Evolutionary conservation across 2,888 invertebrate genomes (phyloP).

Genomic region (Empis livida): DNA sequence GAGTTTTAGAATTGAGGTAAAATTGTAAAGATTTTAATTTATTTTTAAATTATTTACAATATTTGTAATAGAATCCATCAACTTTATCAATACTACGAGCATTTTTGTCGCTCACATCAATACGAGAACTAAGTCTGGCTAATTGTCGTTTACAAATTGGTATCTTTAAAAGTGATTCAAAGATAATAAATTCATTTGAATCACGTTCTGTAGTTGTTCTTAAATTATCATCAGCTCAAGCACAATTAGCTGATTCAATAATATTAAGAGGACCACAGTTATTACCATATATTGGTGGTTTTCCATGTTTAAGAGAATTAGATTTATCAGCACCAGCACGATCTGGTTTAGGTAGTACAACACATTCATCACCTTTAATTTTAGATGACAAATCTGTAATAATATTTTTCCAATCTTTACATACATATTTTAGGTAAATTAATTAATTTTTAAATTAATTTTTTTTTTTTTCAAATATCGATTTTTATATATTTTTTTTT

Average conservation of each 20-base stretch:
- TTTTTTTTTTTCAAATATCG: background rate
- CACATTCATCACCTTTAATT: constrained; percentile 30
- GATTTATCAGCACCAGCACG: constrained; percentile 38
- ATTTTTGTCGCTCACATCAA: constrained; percentile 37
- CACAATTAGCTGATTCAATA: constrained; percentile 36
- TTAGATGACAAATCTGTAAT: constrained; percentile 38
- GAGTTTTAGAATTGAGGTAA: constrained; percentile 43
- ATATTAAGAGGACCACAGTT: constrained; percentile 38
- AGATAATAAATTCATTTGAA: constrained; percentile 23
- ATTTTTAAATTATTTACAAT: background rate
- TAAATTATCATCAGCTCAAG: constrained; percentile 39
- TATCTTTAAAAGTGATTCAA: constrained; percentile 17
- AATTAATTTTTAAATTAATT: background rate
- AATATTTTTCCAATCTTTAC: constrained; percentile 36
- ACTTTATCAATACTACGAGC: constrained; percentile 38
- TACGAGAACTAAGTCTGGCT: constrained; percentile 40
- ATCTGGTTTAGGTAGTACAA: constrained; percentile 31
- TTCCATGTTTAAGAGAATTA: constrained; percentile 38
- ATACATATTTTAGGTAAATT: constrained; percentile 31
- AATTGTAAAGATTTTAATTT: constrained; percentile 6
- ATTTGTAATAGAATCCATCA: constrained; percentile 17
- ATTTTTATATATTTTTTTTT: background rate
- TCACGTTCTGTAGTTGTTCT: constrained; percentile 38
- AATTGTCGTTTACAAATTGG: constrained; percentile 40
- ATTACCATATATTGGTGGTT: constrained; percentile 37